Evolutionary conservation across 2,888 invertebrate genomes (phyloP), one percentile per base, ranked within the genome.

Genomic region (Spisula solida): DNA sequence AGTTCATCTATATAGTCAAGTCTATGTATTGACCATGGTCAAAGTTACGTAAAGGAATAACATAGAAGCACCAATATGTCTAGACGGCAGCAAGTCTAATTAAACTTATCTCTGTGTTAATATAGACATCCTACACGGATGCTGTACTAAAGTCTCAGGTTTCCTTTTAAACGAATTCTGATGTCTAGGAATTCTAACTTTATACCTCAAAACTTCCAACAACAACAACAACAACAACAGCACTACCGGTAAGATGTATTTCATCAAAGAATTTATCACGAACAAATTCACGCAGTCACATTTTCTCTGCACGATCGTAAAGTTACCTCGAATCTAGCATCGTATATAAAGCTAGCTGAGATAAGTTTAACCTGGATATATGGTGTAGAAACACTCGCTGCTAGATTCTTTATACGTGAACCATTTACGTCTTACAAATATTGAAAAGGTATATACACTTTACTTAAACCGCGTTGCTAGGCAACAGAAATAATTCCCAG

Each of bases 401-500:
- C 48, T 41, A 34, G 34, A 29, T 82, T 85, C 82, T 75, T 85
- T 75, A 85, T 85, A 85, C 88, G 79, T 75, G 60, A 85, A 81
- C 84, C 85, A 81, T 85, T 88, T 85, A 66, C 88, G 88, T 82
- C 82, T 87, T 82, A 66, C n/a, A n/a, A 41, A 75, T 75, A 82
- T 87, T 79, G 56, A 79, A 55, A 79, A 82, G 82, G 75, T 47
- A 55, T 60, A 86, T 66, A 85, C 87, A 55, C 91, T 87, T 83
- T 88, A 88, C 88, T 91, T 89, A 89, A 91, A 88, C 82, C 81
- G 51, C 78, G 91, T 91, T 87, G 89, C 91, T 83, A 81, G 60
- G 91, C 85, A 91, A 88, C 91, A 48, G 31, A 91, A 91, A 91
- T 91, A 91, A 91, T 87, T 91, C 91, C 91, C 91, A 91, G 91